Conservation (phyloP, 2,888 invertebrate genomes). For the Spisula subtruncata region DNA sequence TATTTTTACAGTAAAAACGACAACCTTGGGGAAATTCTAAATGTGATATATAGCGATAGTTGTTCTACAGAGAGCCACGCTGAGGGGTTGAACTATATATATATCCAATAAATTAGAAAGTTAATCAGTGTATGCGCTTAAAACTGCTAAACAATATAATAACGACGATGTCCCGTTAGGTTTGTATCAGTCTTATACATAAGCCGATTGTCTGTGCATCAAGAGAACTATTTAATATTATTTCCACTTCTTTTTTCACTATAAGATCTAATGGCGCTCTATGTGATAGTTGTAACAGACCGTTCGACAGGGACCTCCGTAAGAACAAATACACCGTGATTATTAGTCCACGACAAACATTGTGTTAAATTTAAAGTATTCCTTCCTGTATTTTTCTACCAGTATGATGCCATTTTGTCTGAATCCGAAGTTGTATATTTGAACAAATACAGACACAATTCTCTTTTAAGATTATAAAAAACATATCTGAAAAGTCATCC, state of each 20-base stretch:
- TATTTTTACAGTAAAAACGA: too few species aligned
- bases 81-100: too few species aligned
- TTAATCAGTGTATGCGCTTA: neutral
- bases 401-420: constrained; percentile 15
- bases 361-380: neutral
- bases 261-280: neutral
- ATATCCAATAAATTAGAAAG: neutral
- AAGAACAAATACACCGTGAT: neutral
- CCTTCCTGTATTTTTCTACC: neutral
- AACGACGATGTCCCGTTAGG: neutral
- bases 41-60: too few species aligned
- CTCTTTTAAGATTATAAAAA: constrained; percentile 21
- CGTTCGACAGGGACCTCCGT: too few species aligned
- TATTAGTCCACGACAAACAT: constrained; percentile 22
- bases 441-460: constrained; percentile 31
- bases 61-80: too few species aligned
- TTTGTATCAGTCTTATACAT: constrained; percentile 4
- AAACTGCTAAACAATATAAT: neutral
- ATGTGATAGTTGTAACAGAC: neutral
- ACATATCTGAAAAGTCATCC: constrained; percentile 24
- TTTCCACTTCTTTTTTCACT: neutral
- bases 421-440: constrained; percentile 7
- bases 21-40: too few species aligned
- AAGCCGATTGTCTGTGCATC: neutral
- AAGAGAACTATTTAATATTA: neutral